phyloP scores from a whole-genome alignment of 2,797 vertebrate species.

The Acrossocheilus wenchowensis region DNA sequence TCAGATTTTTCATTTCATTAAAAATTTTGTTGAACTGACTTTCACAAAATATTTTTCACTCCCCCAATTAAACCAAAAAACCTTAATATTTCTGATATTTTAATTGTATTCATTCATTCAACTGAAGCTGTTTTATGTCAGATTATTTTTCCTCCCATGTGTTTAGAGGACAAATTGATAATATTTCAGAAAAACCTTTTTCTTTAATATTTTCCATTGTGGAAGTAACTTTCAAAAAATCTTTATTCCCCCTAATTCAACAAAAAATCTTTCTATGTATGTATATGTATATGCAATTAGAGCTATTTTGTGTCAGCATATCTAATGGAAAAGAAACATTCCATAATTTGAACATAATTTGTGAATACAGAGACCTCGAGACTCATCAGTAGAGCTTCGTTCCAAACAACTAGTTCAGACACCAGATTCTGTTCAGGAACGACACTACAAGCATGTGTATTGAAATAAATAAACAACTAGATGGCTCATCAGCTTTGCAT shows the following conservation, averaged over 20 bases:
- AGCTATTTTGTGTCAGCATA: background rate
- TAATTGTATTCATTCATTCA: too few relatives aligned
- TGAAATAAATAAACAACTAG: constrained; percentile 15
- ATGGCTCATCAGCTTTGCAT: constrained; percentile 43
- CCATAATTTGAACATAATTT: background rate
- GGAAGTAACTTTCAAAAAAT: background rate
- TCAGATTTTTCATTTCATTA: too few relatives aligned
- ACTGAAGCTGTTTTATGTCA: too few relatives aligned
- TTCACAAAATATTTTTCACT: background rate
- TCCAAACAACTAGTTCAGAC: constrained; percentile 55
- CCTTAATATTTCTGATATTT: too few relatives aligned
- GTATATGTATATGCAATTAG: background rate
- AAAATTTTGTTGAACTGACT: background rate
- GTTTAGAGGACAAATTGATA: background rate
- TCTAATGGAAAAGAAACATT: background rate
- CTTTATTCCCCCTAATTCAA: background rate
- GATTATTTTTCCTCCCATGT: background rate
- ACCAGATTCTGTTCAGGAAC: constrained; percentile 42
- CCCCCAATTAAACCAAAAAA: background rate
- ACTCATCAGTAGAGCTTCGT: too few relatives aligned
- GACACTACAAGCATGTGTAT: background rate
- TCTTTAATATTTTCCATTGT: background rate
- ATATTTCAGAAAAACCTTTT: background rate
- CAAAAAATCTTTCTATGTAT: background rate
- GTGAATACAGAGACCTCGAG: background rate